Evolutionary conservation across 2,888 invertebrate genomes (phyloP).

Genomic region (Entomobrya proxima): DNA sequence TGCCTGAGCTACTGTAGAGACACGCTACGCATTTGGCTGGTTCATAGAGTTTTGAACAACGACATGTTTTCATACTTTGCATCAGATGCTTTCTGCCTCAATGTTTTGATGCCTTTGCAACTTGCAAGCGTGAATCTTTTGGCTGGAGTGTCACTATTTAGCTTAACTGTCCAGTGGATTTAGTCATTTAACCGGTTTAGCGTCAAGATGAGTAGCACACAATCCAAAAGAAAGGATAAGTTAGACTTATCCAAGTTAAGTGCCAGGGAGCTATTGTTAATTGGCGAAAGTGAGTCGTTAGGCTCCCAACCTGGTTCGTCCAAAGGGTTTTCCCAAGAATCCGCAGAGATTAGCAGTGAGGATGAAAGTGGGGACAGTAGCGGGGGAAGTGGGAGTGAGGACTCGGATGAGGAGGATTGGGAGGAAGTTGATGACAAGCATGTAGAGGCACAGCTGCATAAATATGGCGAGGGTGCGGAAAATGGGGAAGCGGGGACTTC

Average conservation of each 20-base stretch:
- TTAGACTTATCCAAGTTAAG: conserved; percentile 46
- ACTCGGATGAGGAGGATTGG: conserved; percentile 65
- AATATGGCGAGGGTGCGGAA: background rate
- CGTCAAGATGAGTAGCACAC: background rate
- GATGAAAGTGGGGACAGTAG: background rate
- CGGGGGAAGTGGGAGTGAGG: background rate
- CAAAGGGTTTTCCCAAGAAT: background rate
- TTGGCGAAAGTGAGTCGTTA: conserved; percentile 46
- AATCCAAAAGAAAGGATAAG: conserved; percentile 52
- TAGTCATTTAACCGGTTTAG: background rate
- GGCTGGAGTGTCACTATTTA: too few relatives aligned
- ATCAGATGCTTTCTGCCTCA: too few relatives aligned
- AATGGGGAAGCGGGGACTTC: conserved; percentile 15
- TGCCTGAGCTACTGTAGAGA: too few relatives aligned
- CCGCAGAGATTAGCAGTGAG: background rate
- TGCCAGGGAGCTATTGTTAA: conserved; percentile 39
- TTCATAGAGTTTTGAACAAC: too few relatives aligned
- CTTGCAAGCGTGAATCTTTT: too few relatives aligned
- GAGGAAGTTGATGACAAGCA: conserved; percentile 61
- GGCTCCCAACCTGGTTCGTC: conserved; percentile 5
- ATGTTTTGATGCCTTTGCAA: too few relatives aligned
- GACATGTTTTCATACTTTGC: too few relatives aligned
- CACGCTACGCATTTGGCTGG: too few relatives aligned
- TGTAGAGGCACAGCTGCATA: conserved; percentile 36
- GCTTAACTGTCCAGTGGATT: background rate